These are phyloP conservation scores for Takifugu rubripes DNA, from an alignment of 2,797 vertebrate species.

Conservation along the genomic window DNA sequence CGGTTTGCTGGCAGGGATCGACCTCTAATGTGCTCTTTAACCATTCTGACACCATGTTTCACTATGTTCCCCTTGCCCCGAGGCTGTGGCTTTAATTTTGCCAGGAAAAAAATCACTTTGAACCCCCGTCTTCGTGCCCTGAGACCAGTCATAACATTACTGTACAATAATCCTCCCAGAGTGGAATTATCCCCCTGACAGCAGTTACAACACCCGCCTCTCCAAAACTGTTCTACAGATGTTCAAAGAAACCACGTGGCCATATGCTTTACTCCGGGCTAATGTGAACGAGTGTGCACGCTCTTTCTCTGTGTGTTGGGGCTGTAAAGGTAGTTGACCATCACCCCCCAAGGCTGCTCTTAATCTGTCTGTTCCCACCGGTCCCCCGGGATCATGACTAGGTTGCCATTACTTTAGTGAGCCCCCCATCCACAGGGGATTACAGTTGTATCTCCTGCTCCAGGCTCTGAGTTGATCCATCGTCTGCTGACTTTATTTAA, in stretches of 20 bases:
- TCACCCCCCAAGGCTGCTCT: conserved; percentile 48
- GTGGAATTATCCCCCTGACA: conserved; percentile 40
- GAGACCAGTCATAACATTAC: conserved; percentile 48
- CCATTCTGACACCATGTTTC: conserved; percentile 36
- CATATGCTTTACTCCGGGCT: background rate
- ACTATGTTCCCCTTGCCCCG: conserved; percentile 33
- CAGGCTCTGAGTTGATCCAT: conserved; percentile 59
- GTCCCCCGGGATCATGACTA: conserved; percentile 54
- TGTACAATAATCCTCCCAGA: conserved; percentile 36
- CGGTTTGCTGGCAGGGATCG: conserved; percentile 20
- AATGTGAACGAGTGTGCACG: background rate
- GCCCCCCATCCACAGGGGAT: conserved; percentile 49
- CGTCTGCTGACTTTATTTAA: conserved; percentile 66
- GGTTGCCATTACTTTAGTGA: conserved; percentile 63
- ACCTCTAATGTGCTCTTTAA: conserved; percentile 24
- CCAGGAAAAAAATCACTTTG: conserved; percentile 2
- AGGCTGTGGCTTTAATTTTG: conserved; percentile 45
- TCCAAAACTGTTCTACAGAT: conserved; percentile 26
- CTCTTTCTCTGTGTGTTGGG: conserved; percentile 4
- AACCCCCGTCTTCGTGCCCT: conserved; percentile 20
- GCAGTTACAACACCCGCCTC: conserved; percentile 6
- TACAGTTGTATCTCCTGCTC: conserved; percentile 50
- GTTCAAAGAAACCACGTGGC: conserved; percentile 25
- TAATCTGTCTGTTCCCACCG: conserved; percentile 58
- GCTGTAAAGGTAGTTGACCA: conserved; percentile 35